phyloP scores from a whole-genome alignment of 2,888 invertebrate species.

The Nesidiocoris tenuis region DNA sequence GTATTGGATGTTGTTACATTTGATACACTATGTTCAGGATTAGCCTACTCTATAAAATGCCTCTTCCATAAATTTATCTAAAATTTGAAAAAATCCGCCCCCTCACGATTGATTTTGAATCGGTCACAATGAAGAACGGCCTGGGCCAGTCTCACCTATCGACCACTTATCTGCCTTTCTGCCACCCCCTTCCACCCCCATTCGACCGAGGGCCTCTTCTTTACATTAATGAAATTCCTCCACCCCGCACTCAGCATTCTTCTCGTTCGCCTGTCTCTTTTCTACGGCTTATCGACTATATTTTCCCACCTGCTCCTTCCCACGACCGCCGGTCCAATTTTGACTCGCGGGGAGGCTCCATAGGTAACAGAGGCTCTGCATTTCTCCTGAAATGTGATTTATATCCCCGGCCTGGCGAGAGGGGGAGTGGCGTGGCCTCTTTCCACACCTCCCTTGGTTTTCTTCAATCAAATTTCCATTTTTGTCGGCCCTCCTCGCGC shows the following conservation, averaged over 20 bases:
- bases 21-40: no score
- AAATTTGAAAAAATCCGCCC: no score
- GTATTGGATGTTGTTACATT: no score
- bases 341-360: background rate
- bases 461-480: conserved; percentile 26
- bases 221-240: background rate
- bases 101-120: no score
- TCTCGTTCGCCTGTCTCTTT: background rate
- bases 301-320: background rate
- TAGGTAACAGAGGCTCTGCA: background rate
- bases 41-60: no score
- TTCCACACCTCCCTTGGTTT: conserved; percentile 4
- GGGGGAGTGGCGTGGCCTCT: no score
- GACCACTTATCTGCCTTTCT: background rate
- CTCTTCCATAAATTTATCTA: no score
- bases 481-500: conserved; percentile 1
- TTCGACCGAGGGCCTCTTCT: background rate
- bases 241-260: background rate
- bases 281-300: background rate
- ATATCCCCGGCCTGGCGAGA: background rate
- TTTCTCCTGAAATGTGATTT: background rate
- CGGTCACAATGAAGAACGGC: no score
- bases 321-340: background rate
- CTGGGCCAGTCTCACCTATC: no score
- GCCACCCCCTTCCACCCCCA: background rate